Evolutionary conservation across 2,888 invertebrate genomes (phyloP).

Genomic region (Sinohyriopsis cumingii): DNA sequence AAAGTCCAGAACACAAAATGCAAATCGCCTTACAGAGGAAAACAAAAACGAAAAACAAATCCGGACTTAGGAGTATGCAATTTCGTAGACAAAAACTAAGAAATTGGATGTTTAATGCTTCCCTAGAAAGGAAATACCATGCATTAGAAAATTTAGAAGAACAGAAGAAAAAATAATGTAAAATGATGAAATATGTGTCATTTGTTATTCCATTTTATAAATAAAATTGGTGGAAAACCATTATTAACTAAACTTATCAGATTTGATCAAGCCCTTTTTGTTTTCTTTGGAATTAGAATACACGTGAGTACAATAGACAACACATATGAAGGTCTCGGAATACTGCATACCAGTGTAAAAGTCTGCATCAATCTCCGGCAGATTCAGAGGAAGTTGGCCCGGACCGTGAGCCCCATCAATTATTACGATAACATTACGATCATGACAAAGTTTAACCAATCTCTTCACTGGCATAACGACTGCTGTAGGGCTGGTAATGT

Average conservation of each 20-base stretch:
- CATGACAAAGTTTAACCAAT: slow-evolving; percentile 52
- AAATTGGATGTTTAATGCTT: too few species aligned
- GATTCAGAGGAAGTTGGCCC: slow-evolving; percentile 59
- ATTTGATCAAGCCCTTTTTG: too few species aligned
- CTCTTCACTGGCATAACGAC: slow-evolving; percentile 60
- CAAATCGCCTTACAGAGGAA: background rate
- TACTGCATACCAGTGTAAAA: slow-evolving; percentile 57
- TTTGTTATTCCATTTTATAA: background rate
- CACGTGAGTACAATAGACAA: too few species aligned
- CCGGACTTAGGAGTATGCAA: too few species aligned
- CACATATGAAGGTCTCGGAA: background rate
- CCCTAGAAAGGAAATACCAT: too few species aligned
- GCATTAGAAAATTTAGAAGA: too few species aligned
- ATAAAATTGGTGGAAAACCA: background rate
- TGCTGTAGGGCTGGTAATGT: slow-evolving; percentile 63
- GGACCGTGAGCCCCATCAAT: slow-evolving; percentile 68
- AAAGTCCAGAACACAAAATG: background rate
- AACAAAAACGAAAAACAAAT: background rate
- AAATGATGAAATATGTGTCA: background rate
- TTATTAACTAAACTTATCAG: background rate
- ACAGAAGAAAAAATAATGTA: background rate
- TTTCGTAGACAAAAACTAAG: too few species aligned
- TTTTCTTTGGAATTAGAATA: too few species aligned
- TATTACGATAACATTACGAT: slow-evolving; percentile 52
- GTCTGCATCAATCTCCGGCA: slow-evolving; percentile 60